Evolutionary conservation across 2,797 vertebrate genomes (phyloP), one percentile per base, ranked within the genome.

Genomic region (Salarias fasciatus): DNA sequence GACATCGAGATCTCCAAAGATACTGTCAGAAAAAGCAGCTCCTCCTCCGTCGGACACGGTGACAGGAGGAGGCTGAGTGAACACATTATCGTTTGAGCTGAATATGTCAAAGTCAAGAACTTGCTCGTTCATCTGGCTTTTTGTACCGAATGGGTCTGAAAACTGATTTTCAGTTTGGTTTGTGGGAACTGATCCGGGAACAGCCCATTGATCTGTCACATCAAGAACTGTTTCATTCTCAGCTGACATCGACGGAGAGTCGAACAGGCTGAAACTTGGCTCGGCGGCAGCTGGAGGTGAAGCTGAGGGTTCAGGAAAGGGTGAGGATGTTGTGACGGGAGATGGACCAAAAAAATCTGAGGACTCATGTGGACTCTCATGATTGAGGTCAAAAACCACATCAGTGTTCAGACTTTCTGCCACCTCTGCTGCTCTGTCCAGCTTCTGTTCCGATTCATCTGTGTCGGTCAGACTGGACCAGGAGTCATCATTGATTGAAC

Each of bases 71-170:
- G 75, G 28, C 46, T 73, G 82, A 69, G 38, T 15, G 61, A 84
- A 63, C 2, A 68, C 51, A 45, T 11, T 5, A 11, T 62, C 51
- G 7, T 86, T 75, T 50, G 81, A 78, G 57, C 56, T 41, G 53
- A 92, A 88, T 45, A 91, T 79, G 56, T 92, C 90, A 44, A 90
- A 83, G 61, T 60, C 58, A 7, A 46, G 13, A 1, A 4, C 66
- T 30, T 60, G 61, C 30, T 53, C 55, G n/a, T 8, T 57, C 12
- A 14, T 46, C 14, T 75, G 70, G 43, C 24, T 57, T 28, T 69
- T 46, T 10, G 43, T 11, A 7, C 5, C 45, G 3, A 72, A 75
- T 37, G 44, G 8, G 18, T 44, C 51, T 51, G 55, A 49, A 29
- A 29, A 47, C 43, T 42, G 64, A 53, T 8, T 55, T 9, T 54